Base-by-base conservation (phyloP, 2,888 invertebrate species). In the Heliothis peltigera region DNA sequence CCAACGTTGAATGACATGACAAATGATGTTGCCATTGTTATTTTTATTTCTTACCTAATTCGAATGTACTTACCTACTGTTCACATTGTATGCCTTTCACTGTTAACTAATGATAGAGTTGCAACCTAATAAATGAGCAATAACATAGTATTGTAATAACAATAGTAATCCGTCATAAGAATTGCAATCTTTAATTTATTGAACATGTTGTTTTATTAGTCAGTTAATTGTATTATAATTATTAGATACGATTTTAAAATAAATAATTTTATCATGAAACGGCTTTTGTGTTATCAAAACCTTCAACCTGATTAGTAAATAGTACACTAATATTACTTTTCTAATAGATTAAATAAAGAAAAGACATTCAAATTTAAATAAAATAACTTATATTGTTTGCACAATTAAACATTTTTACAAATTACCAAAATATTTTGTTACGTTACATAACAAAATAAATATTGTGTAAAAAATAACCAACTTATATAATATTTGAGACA, bases 201-300 rank as follows among this genome's bases (percentile, higher is more conserved):
- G 78, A 86, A 85, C 75, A 83, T 79, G 85, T 86, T 87, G 79
- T 85, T 87, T 84, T 81, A 81, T 75, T 84, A 84, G 80, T 91
- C 86, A 87, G 83, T 85, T 86, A 85, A 86, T 82, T 92, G 89
- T 92, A 91, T 87, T 88, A 88, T 90, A 85, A 80, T 80, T 73
- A 89, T 86, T 90, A 91, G 87, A 87, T 88, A 91, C 86, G 85
- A 89, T 89, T 90, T 90, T 82, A 89, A 80, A 90, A 89, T 90
- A 90, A 92, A 90, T 88, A 88, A 88, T 88, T 89, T 87, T 87
- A 88, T 87, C 82, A 84, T 84, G 83, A 80, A 55, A 61, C 39
- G 28, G 57, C 67, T 57, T 59, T 63, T 71, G 68, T 67, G 68
- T 72, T 64, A 63, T 43, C 4, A 21, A 49, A 49, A 7, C 17